Percentiles rank a stretch among this genome's conserved stretches.
Conservation (phyloP, 2,113 vertebrate genomes). For the Catharus fuscescens region DNA sequence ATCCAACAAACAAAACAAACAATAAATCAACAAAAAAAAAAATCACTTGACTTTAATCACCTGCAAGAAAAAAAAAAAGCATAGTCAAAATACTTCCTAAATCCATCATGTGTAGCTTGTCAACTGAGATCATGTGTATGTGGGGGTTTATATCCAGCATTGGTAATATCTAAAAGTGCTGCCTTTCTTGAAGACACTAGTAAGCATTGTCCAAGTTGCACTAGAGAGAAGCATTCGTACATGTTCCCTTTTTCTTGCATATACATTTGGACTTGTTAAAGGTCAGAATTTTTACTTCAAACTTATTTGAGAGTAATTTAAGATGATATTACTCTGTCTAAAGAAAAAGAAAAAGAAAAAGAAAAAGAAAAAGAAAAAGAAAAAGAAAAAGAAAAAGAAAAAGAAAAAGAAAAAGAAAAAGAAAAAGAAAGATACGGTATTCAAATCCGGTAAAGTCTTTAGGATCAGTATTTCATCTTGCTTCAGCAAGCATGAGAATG, state of each 20-base stretch:
- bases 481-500: not conserved
- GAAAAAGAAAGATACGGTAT: not conserved
- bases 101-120: not conserved
- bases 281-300: not conserved
- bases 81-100: not conserved
- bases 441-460: not conserved
- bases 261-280: not conserved
- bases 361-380: not conserved
- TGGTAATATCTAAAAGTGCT: not conserved
- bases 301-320: not conserved
- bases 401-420: not conserved
- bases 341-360: not conserved
- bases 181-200: not conserved
- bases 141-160: not conserved
- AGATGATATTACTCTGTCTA: not conserved
- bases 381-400: not conserved
- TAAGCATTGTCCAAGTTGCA: not conserved
- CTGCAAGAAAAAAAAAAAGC: not conserved
- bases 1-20: not conserved
- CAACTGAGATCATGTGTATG: not conserved
- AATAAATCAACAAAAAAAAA: not conserved
- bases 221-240: not conserved
- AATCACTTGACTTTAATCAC: not conserved
- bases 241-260: not conserved
- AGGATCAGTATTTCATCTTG: not conserved